phyloP scores from a whole-genome alignment of 2,113 vertebrate species.

The Tyrannus savana region DNA sequence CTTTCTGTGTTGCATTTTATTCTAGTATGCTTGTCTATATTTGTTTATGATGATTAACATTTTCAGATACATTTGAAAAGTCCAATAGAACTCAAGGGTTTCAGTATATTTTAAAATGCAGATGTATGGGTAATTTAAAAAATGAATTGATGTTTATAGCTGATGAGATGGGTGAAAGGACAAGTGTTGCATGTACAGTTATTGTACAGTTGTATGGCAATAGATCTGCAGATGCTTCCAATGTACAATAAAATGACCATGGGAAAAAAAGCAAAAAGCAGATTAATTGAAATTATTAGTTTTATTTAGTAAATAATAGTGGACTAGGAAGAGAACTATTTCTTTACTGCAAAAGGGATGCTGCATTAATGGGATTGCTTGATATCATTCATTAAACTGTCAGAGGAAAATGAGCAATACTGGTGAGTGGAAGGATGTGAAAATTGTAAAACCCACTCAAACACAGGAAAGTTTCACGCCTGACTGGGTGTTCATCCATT shows the following conservation, averaged over 20 bases:
- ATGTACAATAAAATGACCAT: neutral
- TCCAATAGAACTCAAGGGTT: neutral
- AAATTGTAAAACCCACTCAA: neutral
- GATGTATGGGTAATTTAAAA: neutral
- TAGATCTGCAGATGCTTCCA: neutral
- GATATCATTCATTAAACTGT: neutral
- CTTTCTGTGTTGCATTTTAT: neutral
- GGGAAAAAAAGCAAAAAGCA: neutral
- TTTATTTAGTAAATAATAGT: neutral
- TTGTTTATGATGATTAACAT: neutral
- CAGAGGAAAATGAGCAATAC: neutral
- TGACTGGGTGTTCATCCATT: neutral
- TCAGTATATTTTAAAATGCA: neutral
- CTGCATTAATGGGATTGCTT: neutral
- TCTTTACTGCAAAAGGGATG: neutral
- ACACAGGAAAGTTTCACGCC: neutral
- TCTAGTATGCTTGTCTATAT: neutral
- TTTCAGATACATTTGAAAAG: neutral
- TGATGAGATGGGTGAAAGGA: neutral
- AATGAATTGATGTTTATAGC: neutral
- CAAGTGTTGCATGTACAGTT: neutral
- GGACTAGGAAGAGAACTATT: neutral
- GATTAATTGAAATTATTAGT: neutral
- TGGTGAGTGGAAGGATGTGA: neutral
- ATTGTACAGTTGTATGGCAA: neutral